Evolutionary conservation across 2,888 invertebrate species (phyloP), one percentile per base, ranked within the genome.

Genomic region (Colostygia pectinataria): DNA sequence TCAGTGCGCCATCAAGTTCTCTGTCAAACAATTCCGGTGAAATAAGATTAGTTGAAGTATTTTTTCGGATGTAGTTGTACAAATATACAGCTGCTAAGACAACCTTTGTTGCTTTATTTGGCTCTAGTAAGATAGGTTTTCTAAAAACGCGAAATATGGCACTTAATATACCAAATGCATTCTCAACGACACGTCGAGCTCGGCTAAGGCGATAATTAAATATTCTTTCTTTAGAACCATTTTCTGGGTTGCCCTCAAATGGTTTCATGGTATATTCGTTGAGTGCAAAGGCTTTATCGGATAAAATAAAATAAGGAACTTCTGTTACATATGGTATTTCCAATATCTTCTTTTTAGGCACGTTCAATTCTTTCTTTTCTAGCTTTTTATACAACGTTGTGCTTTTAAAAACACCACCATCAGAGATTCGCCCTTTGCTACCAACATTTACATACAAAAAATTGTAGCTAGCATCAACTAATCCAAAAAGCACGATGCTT

Each of bases 391-490:
- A 42, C 38, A 53, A 39, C 18, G 47, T 36, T 39, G 25, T 44
- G 23, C 20, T 31, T 40, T 20, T 9, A 12, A 40, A 40, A 12
- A 40, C 28, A 10, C 39, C 18, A 23, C 28, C 39, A 31, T 40
- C 29, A 20, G 39, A 7, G 12, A 37, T 36, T 27, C 44, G 25
- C 12, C 24, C 14, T 24, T 15, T 36, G 9, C 15, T 9, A 18
- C 18, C 23, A 9, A 27, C 18, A 25, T 44, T 25, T 31, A 44
- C 31, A 37, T 37, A 37, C 29, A 13, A 23, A 7, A 43, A 43
- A 14, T 24, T n/a, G 13, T 62, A 66, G 20, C 71, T 53, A 10
- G 67, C 62, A 61, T 73, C 65, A 31, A 58, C 68, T 13, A 67
- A 31, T n/a, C 66, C 70, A 53, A 71, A 44, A 29, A 74, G 43